Evolutionary conservation across 2,888 invertebrate species (phyloP), one percentile per base, ranked within the genome.

Genomic region (Adineta ricciae): DNA sequence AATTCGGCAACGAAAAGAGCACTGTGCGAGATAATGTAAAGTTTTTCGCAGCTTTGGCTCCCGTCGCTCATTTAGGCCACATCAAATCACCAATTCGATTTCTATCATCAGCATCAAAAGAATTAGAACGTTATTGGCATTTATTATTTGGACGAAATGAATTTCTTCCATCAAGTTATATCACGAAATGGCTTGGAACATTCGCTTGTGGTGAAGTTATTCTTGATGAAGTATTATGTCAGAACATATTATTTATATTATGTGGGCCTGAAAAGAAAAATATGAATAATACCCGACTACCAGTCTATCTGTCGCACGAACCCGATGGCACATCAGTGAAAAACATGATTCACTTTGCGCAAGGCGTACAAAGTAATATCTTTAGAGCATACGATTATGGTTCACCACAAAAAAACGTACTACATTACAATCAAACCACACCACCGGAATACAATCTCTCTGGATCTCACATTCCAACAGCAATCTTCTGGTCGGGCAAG

Each of bases 321-420:
- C 94, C 95, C 0, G 94, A 94, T 0, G 94, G 94, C 0, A 93
- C 94, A 0, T 94, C 94, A 0, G 92, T 93, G 0, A 93, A 93
- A 89, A 93, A 94, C 0, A 88, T 95, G 14, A 89, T 93, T 1
- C 56, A 54, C 72, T 83, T 73, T 49, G 87, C 88, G 24, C 86
- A 90, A 89, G 85, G 87, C 78, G 86, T 88, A 9, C 84, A 86
- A 36, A 86, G 87, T 14, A 87, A 87, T 36, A 91, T 91, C 85
- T 94, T 94, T 88, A 93, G 93, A 87, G 92, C 92, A 88, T 95
- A 92, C 87, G 94, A 95, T 89, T 94, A 93, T 88, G 94, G 94
- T 0, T 85, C 89, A 0, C 88, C 41, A 11, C 86, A 86, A 24
- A 87, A 87, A 46, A 90, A 91, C 87, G 83, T 87, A 84, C 83